phyloP scores from a whole-genome alignment of 2,888 invertebrate genomes.

The Sympetrum striolatum region DNA sequence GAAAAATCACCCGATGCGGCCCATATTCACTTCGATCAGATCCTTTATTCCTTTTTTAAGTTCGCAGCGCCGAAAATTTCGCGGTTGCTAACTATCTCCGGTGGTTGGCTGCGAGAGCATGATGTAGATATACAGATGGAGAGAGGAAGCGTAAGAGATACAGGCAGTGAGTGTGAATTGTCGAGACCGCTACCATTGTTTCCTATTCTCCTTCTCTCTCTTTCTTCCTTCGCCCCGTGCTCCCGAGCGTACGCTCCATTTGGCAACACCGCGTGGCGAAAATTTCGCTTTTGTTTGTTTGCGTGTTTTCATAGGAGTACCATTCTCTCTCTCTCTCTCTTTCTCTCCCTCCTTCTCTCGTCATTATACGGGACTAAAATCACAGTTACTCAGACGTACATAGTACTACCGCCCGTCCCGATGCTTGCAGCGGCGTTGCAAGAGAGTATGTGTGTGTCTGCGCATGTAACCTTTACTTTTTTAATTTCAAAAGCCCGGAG shows the following conservation, averaged over 20 bases:
- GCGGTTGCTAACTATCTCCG: neutral
- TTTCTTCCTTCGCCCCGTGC: neutral
- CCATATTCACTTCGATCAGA: neutral
- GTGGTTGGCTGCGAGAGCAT: neutral
- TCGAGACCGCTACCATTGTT: neutral
- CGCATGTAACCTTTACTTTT: neutral
- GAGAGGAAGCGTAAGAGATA: neutral
- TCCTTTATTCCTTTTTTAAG: neutral
- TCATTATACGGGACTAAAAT: slow-evolving; percentile 3
- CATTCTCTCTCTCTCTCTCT: too few relatives aligned
- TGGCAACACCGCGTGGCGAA: slow-evolving; percentile 9
- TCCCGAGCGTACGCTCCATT: neutral
- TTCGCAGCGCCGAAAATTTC: neutral
- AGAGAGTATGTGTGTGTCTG: neutral
- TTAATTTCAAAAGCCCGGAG: slow-evolving; percentile 1
- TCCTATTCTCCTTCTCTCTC: neutral
- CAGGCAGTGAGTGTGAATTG: neutral
- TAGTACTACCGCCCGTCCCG: neutral
- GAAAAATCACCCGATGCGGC: neutral
- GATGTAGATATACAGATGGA: neutral
- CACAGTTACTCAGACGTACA: slow-evolving; percentile 1
- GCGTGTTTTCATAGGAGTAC: neutral
- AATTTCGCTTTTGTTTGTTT: neutral
- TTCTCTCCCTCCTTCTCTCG: neutral
- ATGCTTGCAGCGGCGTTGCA: neutral